These are phyloP conservation scores for Caenorhabditis briggsae DNA, from an alignment of 1,140 invertebrate genomes.

Conservation along the genomic window DNA sequence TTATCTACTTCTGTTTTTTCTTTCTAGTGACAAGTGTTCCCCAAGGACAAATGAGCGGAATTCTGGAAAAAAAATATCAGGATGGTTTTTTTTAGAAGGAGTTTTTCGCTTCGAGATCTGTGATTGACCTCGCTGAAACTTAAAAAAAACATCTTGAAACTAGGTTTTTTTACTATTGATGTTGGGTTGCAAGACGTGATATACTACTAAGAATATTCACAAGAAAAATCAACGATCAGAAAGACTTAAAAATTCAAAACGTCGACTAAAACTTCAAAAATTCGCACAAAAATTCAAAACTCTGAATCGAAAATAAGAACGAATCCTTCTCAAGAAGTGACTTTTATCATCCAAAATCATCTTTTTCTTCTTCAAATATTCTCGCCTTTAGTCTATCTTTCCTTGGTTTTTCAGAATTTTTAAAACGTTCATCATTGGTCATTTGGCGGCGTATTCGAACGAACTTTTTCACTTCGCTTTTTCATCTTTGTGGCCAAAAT, in stretches of 20 bases:
- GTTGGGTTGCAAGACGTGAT: too few relatives aligned
- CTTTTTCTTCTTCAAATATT: background rate
- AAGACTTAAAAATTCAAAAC: too few relatives aligned
- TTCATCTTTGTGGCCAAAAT: conserved; percentile 12
- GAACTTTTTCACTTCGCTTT: background rate
- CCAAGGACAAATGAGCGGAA: conserved; percentile 24
- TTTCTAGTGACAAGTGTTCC: background rate
- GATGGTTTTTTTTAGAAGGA: background rate
- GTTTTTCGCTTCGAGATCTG: background rate
- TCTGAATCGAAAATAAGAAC: conserved; percentile 9
- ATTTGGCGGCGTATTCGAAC: background rate
- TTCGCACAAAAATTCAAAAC: background rate
- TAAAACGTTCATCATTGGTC: conserved; percentile 38
- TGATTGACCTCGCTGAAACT: too few relatives aligned
- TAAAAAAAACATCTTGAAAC: too few relatives aligned
- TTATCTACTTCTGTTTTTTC: background rate
- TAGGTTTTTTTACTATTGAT: too few relatives aligned
- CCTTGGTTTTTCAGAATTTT: conserved; percentile 21
- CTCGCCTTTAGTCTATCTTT: background rate
- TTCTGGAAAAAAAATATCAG: background rate
- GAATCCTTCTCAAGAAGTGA: background rate
- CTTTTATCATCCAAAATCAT: background rate
- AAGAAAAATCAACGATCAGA: too few relatives aligned
- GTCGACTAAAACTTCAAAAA: background rate
- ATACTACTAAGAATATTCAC: too few relatives aligned